Conservation (phyloP, 2,888 invertebrate species). For the Cephus nigrinus region DNA sequence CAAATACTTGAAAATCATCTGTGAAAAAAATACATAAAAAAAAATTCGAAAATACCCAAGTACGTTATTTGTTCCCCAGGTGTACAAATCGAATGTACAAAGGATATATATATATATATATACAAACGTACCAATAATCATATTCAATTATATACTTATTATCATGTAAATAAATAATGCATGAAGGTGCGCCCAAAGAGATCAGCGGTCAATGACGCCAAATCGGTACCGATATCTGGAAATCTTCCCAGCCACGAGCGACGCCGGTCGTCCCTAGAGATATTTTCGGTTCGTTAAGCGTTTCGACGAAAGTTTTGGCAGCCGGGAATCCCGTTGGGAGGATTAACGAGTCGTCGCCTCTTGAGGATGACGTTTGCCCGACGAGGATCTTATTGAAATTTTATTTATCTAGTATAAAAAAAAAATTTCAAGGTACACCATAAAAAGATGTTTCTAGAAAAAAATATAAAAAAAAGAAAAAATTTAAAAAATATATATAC, state of each 20-base stretch:
- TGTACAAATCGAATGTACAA: background rate
- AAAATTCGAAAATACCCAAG: background rate
- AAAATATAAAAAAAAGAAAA: background rate
- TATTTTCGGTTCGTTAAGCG: background rate
- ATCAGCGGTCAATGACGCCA: background rate
- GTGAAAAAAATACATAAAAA: background rate
- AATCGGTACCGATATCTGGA: background rate
- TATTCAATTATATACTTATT: background rate
- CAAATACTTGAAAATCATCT: too few relatives aligned
- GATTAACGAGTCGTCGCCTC: background rate
- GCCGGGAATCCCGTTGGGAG: background rate
- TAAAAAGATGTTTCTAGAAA: background rate
- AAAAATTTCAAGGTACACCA: too few relatives aligned
- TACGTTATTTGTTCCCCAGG: background rate
- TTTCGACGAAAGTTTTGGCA: background rate
- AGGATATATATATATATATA: background rate
- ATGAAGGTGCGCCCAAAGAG: background rate
- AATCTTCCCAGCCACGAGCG: background rate
- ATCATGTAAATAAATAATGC: background rate
- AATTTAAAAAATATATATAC: background rate
- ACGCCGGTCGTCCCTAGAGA: background rate
- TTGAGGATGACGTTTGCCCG: background rate
- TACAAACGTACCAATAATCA: background rate
- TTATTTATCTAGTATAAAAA: background rate
- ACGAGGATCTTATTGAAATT: background rate